phyloP scores from a whole-genome alignment of 2,113 vertebrate genomes.

The Lates calcarifer region DNA sequence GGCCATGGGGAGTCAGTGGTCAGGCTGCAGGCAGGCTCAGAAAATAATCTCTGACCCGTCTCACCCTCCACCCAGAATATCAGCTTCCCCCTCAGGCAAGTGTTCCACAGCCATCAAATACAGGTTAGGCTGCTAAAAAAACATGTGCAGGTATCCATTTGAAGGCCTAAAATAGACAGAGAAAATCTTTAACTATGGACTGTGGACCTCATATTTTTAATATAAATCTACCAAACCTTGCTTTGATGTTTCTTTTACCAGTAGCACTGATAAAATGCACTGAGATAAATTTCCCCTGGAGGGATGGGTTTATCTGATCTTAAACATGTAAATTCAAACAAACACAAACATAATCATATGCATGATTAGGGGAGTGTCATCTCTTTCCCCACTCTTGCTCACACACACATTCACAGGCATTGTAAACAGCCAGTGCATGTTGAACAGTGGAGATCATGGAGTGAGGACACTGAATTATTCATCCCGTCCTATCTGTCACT shows the following conservation, averaged over 20 bases:
- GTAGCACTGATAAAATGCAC: constrained; percentile 6
- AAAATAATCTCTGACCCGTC: constrained; percentile 35
- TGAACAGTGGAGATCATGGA: constrained; percentile 60
- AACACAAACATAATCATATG: constrained; percentile 33
- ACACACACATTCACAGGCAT: constrained; percentile 17
- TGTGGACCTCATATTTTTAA: neutral
- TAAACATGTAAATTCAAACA: constrained; percentile 42
- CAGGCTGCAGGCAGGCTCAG: constrained; percentile 15
- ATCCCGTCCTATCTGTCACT: constrained; percentile 53
- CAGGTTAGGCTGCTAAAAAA: neutral
- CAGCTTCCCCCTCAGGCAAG: neutral
- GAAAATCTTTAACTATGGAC: neutral
- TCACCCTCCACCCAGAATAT: constrained; percentile 7
- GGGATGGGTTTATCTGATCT: constrained; percentile 33
- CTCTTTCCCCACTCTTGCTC: neutral
- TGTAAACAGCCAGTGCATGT: constrained; percentile 32
- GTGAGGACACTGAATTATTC: constrained; percentile 72
- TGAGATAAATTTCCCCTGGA: constrained; percentile 7
- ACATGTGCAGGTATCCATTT: neutral
- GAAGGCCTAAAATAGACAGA: neutral
- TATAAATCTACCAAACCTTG: neutral
- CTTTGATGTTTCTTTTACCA: constrained; percentile 30
- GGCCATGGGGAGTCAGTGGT: constrained; percentile 3
- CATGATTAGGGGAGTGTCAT: constrained; percentile 15
- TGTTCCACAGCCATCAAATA: neutral